phyloP scores from a whole-genome alignment of 2,113 vertebrate genomes.

The Empidonax alnorum region DNA sequence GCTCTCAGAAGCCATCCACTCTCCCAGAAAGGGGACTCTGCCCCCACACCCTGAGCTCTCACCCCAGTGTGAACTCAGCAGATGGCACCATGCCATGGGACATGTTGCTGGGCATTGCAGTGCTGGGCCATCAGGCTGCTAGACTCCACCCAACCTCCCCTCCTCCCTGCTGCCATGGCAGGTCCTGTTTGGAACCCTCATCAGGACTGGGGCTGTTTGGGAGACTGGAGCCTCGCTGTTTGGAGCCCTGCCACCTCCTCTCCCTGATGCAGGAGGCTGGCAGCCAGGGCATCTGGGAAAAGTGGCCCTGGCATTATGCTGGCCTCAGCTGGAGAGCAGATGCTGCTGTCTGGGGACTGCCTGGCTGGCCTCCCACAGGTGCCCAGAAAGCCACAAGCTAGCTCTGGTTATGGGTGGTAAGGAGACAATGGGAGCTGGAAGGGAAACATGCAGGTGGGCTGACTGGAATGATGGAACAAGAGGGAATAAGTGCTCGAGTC shows the following conservation, averaged over 20 bases:
- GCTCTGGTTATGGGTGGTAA: not conserved
- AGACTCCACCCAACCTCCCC: accelerated
- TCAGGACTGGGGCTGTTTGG: too few relatives aligned
- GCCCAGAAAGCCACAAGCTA: not conserved
- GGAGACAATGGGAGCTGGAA: not conserved
- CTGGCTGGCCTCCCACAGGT: accelerated
- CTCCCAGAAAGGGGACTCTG: not conserved
- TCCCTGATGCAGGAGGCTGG: not conserved
- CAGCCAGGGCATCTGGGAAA: accelerated
- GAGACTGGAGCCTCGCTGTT: accelerated
- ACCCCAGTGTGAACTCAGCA: not conserved
- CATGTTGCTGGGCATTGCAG: accelerated
- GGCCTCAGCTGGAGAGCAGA: not conserved
- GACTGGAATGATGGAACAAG: not conserved
- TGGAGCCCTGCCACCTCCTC: accelerated
- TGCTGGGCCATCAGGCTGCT: accelerated
- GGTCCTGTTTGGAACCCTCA: accelerated
- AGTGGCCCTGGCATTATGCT: not conserved
- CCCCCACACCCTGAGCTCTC: accelerated
- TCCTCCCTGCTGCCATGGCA: accelerated
- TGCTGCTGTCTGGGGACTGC: not conserved
- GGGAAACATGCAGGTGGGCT: not conserved
- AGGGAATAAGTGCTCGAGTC: accelerated
- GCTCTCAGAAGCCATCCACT: not conserved
- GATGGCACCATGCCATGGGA: not conserved